Evolutionary conservation across 2,113 vertebrate genomes (phyloP).

Genomic region (Colistium nudipinnis): DNA sequence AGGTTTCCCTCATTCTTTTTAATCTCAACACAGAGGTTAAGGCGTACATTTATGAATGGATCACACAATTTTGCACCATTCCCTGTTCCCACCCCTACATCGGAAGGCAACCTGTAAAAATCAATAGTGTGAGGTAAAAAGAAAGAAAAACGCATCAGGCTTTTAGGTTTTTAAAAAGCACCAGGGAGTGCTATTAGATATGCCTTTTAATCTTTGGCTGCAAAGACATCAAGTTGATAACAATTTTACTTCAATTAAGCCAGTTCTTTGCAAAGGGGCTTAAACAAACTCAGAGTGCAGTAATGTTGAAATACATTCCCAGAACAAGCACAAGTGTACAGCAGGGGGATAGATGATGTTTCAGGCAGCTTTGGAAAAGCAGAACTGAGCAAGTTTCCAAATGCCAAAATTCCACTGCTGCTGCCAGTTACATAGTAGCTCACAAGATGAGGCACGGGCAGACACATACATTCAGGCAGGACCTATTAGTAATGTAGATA

Average conservation of each 20-base stretch:
- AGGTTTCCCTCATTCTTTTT: conserved; percentile 18
- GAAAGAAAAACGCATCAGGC: not conserved
- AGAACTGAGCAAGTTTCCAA: no score
- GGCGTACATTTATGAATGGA: conserved; percentile 23
- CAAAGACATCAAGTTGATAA: not conserved
- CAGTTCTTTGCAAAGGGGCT: no score
- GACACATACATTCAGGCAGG: no score
- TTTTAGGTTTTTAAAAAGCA: not conserved
- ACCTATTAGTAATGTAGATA: no score
- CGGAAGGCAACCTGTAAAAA: not conserved
- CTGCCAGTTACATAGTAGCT: not conserved
- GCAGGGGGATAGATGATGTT: no score
- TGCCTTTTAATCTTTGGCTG: conserved; percentile 3
- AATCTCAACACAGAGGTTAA: conserved; percentile 22
- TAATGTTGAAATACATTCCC: no score
- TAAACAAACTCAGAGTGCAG: no score
- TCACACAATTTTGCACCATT: conserved; percentile 2
- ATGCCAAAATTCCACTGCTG: no score
- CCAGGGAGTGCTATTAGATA: not conserved
- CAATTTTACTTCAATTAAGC: no score
- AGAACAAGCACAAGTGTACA: not conserved
- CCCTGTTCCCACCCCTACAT: not conserved
- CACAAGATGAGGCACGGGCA: not conserved
- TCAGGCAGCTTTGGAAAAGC: no score
- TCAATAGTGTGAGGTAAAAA: not conserved